Evolutionary conservation across 2,113 vertebrate species (phyloP), one percentile per base, ranked within the genome.

Genomic region (Psittacus erithacus): DNA sequence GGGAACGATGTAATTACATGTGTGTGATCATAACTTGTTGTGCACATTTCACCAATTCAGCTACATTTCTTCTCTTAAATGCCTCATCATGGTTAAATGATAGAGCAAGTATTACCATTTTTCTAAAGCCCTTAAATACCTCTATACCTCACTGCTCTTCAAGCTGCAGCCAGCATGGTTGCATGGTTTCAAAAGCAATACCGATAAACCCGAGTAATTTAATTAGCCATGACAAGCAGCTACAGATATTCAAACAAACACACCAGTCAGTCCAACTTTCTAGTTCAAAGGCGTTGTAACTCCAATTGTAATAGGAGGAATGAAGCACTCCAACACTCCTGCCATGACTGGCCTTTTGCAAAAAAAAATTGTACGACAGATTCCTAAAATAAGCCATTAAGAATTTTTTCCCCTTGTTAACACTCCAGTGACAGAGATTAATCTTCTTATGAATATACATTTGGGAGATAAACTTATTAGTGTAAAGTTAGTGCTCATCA

Each of bases 291-390:
- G 47, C 60, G 14, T 13, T 55, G 33, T 39, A 53, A 44, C 10
- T 77, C 27, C 38, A 49, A 3, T 11, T 91, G 17, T 43, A 80
- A 64, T 1, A 7, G 22, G 14, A 89, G 35, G 10, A 77, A 69
- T 15, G 46, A 29, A 89, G 29, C 31, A 53, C 35, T 74, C 15
- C 17, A 73, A 31, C 14, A 38, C 13, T 41, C 25, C 50, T 5
- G 0, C 24, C 38, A 13, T 13, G 60, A 74, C 25, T 80, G n/a
- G 11, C 1, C 0, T 81, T n/a, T 59, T 5, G 3, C 6, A 68
- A 92, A 55, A 86, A 62, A 83, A 62, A 18, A 2, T 35, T 16
- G 12, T 19, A 43, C 64, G 13, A 44, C 13, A 65, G 8, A 81
- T 50, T 49, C 79, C 29, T 65, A 52, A 90, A 91, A 62, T 57